Base-by-base conservation (phyloP, 1,140 invertebrate genomes). In the Aphaenogaster floridana region DNA sequence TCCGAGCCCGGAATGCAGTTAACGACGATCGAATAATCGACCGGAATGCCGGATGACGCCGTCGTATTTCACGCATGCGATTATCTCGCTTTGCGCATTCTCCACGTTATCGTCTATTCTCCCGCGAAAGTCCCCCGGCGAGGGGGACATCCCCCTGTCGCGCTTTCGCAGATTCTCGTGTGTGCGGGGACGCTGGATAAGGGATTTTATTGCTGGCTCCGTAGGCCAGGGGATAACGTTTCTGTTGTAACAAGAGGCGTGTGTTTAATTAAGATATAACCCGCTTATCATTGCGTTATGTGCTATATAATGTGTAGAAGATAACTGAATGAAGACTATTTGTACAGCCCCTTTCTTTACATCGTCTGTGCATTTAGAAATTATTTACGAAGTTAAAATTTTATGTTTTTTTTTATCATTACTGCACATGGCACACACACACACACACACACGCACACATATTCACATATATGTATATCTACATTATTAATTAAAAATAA, bases 11-110 rank as follows among this genome's bases (percentile, higher is more conserved):
- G 80, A 74, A 76, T 76, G 80, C 69, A 76, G 69, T 63, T 50
- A 61, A 69, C 45, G 63, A 86, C 34, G 28, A 57, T 80, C 52
- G 39, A 84, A 74, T 84, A 84, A 84, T 84, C 69, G 69, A 28
- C n/a, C 69, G 54, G 42, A 76, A 83, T 83, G 39, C 42, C 5
- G 42, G 17, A 76, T 48, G 68, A 42, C 21, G 21, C 15, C 11
- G 79, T 21, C 11, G 79, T 57, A 50, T 71, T 9, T 69, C 66
- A 17, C 48, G 36, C 45, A 21, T 11, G 9, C 2, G 39, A 86
- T 80, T 81, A 81, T 86, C 36, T 57, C 15, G 13, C 42, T 15
- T 39, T 1, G 11, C 13, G 13, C 34, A 17, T 71, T 52, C n/a
- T n/a, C 17, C 39, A 13, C 28, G 17, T 66, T 64, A 64, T 42